Conservation (phyloP, 2,888 invertebrate species). For the Acanthosepion pharaonis region DNA sequence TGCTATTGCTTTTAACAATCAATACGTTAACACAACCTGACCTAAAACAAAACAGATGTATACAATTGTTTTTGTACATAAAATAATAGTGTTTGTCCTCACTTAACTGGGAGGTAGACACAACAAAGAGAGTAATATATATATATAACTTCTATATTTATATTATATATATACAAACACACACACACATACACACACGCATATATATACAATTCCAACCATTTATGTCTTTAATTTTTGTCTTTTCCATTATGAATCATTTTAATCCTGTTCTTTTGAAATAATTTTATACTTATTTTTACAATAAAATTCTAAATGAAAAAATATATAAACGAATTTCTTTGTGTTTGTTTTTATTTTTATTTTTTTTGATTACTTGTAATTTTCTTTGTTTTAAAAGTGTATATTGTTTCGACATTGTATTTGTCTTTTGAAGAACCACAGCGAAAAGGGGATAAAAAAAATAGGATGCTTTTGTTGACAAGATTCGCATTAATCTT, state of each 20-base stretch:
- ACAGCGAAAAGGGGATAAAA: accelerated
- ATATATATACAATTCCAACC: background rate
- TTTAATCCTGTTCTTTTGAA: background rate
- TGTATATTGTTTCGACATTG: background rate
- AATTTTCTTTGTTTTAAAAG: too few relatives aligned
- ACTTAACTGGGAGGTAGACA: background rate
- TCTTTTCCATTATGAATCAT: background rate
- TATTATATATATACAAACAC: background rate
- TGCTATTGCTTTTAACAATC: background rate
- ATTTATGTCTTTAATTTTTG: background rate
- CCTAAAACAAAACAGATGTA: background rate
- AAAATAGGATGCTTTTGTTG: too few relatives aligned
- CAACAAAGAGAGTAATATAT: background rate
- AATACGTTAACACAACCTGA: background rate
- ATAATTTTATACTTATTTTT: background rate
- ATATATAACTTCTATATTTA: background rate
- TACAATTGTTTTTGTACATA: background rate
- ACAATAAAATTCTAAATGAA: background rate
- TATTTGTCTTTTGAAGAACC: background rate
- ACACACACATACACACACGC: background rate
- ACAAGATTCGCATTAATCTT: too few relatives aligned
- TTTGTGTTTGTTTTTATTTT: background rate
- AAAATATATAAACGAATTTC: background rate
- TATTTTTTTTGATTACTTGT: background rate
- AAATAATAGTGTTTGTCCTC: background rate